A percentile compares a stretch with the other conserved stretches of the same genome.
These are phyloP conservation scores for Athalia circularis DNA, from an alignment of 2,888 invertebrate genomes.

Conservation along the genomic window DNA sequence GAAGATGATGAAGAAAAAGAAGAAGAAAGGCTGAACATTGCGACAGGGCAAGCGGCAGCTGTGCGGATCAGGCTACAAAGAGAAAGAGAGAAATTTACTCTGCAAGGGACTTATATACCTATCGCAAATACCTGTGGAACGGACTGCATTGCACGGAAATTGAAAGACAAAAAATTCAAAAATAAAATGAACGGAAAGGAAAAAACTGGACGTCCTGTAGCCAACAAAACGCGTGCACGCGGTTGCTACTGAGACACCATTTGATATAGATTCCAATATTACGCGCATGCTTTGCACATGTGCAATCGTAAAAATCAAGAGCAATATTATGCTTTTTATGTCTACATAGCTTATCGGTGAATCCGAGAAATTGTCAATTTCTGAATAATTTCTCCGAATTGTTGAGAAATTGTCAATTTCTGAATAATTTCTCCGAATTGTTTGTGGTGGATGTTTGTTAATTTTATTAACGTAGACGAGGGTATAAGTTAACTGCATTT, in stretches of 20 bases:
- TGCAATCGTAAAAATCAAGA: too few species aligned
- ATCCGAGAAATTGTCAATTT: too few species aligned
- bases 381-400: too few species aligned
- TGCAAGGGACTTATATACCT: not conserved
- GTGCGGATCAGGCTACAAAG: constrained; percentile 12
- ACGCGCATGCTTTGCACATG: constrained; percentile 4
- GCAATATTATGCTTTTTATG: too few species aligned
- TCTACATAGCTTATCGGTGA: too few species aligned
- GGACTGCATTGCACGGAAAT: constrained; percentile 6
- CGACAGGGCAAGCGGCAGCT: constrained; percentile 18
- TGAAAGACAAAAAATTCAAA: not conserved
- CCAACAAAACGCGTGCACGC: constrained; percentile 24
- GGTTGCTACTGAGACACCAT: constrained; percentile 30
- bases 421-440: too few species aligned
- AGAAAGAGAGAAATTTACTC: constrained; percentile 29
- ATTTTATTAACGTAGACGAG: too few species aligned
- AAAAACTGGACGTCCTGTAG: constrained; percentile 10
- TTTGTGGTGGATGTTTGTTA: too few species aligned
- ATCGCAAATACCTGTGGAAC: constrained; percentile 31
- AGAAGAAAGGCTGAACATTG: constrained; percentile 1
- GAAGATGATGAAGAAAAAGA: constrained; percentile 10
- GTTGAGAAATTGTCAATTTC: too few species aligned
- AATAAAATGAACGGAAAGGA: not conserved
- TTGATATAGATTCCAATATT: constrained; percentile 33
- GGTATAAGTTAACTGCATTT: too few species aligned